phyloP scores from a whole-genome alignment of 2,797 vertebrate species.

The Lutjanus campechanus region DNA sequence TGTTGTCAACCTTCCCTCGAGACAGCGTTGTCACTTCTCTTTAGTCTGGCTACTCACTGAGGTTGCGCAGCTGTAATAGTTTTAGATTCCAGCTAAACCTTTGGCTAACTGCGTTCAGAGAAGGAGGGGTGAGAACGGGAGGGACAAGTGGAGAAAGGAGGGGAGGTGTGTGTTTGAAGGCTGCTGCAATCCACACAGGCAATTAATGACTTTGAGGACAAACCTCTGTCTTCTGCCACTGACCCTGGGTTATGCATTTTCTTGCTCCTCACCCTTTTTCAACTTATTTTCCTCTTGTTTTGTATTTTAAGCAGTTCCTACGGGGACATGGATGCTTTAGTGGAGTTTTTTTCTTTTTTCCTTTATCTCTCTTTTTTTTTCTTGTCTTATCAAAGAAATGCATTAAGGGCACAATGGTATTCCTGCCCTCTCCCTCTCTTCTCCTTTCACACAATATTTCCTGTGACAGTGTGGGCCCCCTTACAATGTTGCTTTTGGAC shows the following conservation, averaged over 20 bases:
- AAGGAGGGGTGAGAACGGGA: slow-evolving; percentile 54
- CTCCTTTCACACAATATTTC: slow-evolving; percentile 67
- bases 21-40: slow-evolving; percentile 85
- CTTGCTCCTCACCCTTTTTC: slow-evolving; percentile 41
- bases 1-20: slow-evolving; percentile 83
- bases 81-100: slow-evolving; percentile 84
- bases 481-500: slow-evolving; percentile 75
- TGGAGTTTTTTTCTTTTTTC: slow-evolving; percentile 3
- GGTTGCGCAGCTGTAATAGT: slow-evolving; percentile 80
- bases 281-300: slow-evolving; percentile 47
- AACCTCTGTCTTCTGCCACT: slow-evolving; percentile 66
- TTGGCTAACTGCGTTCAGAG: slow-evolving; percentile 73
- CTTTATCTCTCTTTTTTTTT: slow-evolving; percentile 33
- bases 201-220: slow-evolving; percentile 77
- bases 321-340: slow-evolving; percentile 37
- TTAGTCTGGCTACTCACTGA: slow-evolving; percentile 77
- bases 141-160: slow-evolving; percentile 32
- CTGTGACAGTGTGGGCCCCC: slow-evolving; percentile 64
- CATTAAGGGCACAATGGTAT: slow-evolving; percentile 70
- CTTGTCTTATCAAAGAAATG: slow-evolving; percentile 73
- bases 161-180: slow-evolving; percentile 53
- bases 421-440: slow-evolving; percentile 52
- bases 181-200: slow-evolving; percentile 56
- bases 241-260: slow-evolving; percentile 63
- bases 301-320: slow-evolving; percentile 61